Base-by-base conservation (phyloP, 2,888 invertebrate genomes). In the Muscina levida region DNA sequence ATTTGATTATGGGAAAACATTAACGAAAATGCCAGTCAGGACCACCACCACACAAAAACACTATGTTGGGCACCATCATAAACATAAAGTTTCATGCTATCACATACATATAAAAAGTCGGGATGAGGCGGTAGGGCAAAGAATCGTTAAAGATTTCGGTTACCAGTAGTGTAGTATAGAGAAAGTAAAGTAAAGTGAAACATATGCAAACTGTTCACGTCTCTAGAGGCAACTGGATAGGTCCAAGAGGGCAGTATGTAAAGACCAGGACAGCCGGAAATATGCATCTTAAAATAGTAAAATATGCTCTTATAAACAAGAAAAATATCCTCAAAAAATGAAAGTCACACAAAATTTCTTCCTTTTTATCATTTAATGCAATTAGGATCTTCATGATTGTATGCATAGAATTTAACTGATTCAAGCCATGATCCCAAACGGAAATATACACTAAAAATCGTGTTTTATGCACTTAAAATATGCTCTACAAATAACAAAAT, bases 1-100 rank as follows among this genome's bases (percentile, higher is more conserved):
- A 86, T 87, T 87, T 87, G 87, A 88, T 87, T 87, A 88, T 87
- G 87, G 84, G 86, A 86, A 31, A 83, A 86, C 87, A 87, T 87
- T 87, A 87, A 86, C 85, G 85, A 86, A 86, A 51, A 57, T n/a
- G 31, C 31, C 56, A 57, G 37, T 51, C 44, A 22, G 31, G 15
- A 62, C 42, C 62, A 39, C 19, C 4, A 19, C 22, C 51, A 17
- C 19, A 17, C 22, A 1, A 15, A 31, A 11, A 48, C 13, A 13
- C 13, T n/a, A 15, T 56, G 19, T n/a, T 13, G 39, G 39, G 42
- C 37, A 19, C n/a, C 37, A 11, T 39, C 39, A 59, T 59, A 59
- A 59, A 62, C 62, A 62, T 42, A 62, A 62, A 62, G 22, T 62
- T 62, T 39, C 42, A 31, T n/a, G 48, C 48, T 19, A 17, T 17